phyloP scores from a whole-genome alignment of 2,888 invertebrate species.

The Nycteola revayana region DNA sequence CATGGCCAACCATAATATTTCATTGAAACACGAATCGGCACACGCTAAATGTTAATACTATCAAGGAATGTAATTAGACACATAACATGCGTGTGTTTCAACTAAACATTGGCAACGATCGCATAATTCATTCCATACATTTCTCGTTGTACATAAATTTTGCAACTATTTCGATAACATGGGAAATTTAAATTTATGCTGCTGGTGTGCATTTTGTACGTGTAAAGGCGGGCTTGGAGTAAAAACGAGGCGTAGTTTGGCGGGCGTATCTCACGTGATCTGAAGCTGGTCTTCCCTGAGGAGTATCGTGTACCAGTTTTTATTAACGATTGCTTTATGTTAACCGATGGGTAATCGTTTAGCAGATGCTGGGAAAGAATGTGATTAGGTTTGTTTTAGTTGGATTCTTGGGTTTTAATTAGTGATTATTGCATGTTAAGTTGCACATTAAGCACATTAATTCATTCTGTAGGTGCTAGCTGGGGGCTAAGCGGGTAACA shows the following conservation, averaged over 20 bases:
- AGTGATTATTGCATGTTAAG: too few species aligned
- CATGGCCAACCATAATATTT: too few species aligned
- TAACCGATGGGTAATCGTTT: not conserved
- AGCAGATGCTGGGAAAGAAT: not conserved
- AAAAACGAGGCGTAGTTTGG: slow-evolving; percentile 52
- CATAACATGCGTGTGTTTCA: slow-evolving; percentile 46
- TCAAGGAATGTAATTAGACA: slow-evolving; percentile 51
- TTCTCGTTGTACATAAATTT: slow-evolving; percentile 66
- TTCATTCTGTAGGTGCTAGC: too few species aligned
- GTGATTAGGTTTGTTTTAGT: not conserved
- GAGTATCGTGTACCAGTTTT: slow-evolving; percentile 40
- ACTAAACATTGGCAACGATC: slow-evolving; percentile 48
- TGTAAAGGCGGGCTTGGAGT: slow-evolving; percentile 60
- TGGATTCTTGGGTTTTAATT: too few species aligned
- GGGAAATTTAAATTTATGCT: slow-evolving; percentile 75
- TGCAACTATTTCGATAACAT: slow-evolving; percentile 74
- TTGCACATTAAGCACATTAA: too few species aligned
- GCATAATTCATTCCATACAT: slow-evolving; percentile 62
- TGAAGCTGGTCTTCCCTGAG: slow-evolving; percentile 38
- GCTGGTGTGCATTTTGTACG: slow-evolving; percentile 67
- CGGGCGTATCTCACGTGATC: slow-evolving; percentile 71
- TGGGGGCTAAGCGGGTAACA: too few species aligned
- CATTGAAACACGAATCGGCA: slow-evolving; percentile 1
- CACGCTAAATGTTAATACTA: slow-evolving; percentile 33
- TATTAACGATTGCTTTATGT: slow-evolving; percentile 16